Percentiles rank a stretch among this genome's conserved stretches.
These are phyloP conservation scores for Grammomys surdaster DNA, from an alignment of 2,113 vertebrate genomes.

Conservation along the genomic window DNA sequence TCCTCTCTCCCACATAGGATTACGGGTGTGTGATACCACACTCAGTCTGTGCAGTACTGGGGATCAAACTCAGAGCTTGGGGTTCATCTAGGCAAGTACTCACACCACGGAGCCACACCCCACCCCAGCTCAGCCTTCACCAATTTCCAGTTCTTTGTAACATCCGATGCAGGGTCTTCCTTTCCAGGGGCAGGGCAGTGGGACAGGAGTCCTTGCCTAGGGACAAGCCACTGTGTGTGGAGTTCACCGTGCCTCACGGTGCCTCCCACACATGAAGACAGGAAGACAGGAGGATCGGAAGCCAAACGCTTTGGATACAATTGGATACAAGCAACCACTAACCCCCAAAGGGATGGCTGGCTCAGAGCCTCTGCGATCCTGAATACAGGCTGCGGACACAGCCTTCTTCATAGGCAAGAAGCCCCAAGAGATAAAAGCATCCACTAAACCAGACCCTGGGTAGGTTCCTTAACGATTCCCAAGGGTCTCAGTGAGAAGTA, in stretches of 20 bases:
- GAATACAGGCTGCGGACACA: not conserved
- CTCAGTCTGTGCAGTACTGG: not conserved
- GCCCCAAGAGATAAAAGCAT: fast-evolving
- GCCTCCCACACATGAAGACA: not conserved
- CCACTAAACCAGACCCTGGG: not conserved
- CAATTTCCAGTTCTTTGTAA: not conserved
- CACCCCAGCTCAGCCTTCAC: not conserved
- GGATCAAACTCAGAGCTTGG: not conserved
- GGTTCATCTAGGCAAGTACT: not conserved
- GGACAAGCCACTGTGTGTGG: fast-evolving
- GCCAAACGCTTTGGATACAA: slow-evolving; percentile 14
- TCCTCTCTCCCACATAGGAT: not conserved
- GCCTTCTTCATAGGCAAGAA: not conserved
- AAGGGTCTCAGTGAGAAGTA: not conserved
- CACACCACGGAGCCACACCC: not conserved
- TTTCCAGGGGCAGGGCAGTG: not conserved
- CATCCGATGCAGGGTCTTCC: not conserved
- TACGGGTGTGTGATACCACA: too few species aligned
- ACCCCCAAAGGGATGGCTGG: not conserved
- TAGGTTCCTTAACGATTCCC: not conserved
- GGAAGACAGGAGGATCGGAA: not conserved
- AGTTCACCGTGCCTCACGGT: fast-evolving
- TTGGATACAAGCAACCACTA: not conserved
- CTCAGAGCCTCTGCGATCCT: not conserved
- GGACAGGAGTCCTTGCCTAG: not conserved